Evolutionary conservation across 2,797 vertebrate species (phyloP).

Genomic region (Acomys russatus): DNA sequence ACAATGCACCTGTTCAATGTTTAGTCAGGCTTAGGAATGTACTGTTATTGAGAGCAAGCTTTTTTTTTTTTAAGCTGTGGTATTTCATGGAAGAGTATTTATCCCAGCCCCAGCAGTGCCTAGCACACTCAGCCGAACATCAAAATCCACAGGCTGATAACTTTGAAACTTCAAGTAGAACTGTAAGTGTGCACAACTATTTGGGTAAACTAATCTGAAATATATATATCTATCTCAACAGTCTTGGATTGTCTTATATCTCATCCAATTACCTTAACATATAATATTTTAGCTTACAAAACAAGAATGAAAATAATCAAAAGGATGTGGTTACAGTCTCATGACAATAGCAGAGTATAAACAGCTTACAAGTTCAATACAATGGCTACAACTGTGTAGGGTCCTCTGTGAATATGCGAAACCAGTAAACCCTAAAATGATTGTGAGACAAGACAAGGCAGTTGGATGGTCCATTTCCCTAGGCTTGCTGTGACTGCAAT

Average conservation of each 20-base stretch:
- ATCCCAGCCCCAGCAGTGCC: not conserved
- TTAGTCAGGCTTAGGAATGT: constrained; percentile 65
- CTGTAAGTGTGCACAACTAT: constrained; percentile 23
- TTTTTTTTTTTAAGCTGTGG: not conserved
- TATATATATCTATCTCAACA: not conserved
- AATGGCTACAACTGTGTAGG: not conserved
- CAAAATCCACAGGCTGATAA: constrained; percentile 45
- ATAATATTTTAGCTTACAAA: constrained; percentile 32
- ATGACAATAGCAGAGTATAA: not conserved
- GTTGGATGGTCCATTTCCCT: not conserved
- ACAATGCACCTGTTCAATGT: constrained; percentile 71
- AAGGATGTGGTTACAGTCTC: constrained; percentile 15
- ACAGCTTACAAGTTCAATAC: not conserved
- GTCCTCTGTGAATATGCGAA: not conserved
- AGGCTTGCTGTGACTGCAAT: not conserved
- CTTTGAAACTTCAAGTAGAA: constrained; percentile 60
- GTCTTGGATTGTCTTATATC: constrained; percentile 25
- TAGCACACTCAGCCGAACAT: not conserved
- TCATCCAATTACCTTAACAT: constrained; percentile 3
- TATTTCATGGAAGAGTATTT: constrained; percentile 52
- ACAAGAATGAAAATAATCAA: constrained; percentile 35
- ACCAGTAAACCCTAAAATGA: not conserved
- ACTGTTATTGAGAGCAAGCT: constrained; percentile 43
- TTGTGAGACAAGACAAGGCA: not conserved
- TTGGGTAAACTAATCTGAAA: constrained; percentile 52